A percentile compares a stretch with the other conserved stretches of the same genome.
phyloP scores from a whole-genome alignment of 2,113 vertebrate species.

The Cyprinus carpio region DNA sequence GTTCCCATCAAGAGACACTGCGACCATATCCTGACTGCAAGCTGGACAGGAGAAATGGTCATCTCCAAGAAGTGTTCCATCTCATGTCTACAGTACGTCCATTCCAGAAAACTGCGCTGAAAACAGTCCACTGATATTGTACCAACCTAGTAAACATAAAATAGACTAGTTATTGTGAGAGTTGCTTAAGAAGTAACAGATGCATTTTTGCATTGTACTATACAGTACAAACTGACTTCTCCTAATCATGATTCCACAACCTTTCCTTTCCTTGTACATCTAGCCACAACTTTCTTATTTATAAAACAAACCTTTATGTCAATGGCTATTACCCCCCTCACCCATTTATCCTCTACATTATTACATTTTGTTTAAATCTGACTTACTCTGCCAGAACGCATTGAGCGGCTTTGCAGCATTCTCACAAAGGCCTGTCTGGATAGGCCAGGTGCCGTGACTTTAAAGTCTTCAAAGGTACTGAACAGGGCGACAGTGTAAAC shows the following conservation, averaged over 20 bases:
- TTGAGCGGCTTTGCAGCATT: conserved; percentile 27
- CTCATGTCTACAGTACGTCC: conserved; percentile 29
- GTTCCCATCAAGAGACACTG: conserved; percentile 34
- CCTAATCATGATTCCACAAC: conserved; percentile 18
- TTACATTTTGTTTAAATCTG: conserved; percentile 11
- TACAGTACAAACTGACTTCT: conserved; percentile 16
- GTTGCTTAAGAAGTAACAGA: neutral
- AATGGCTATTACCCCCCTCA: conserved; percentile 7
- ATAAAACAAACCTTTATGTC: conserved; percentile 17
- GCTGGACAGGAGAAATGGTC: conserved; percentile 38
- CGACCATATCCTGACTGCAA: conserved; percentile 27
- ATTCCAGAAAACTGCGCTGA: conserved; percentile 27
- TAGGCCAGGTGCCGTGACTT: conserved; percentile 28
- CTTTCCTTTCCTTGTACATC: conserved; percentile 16
- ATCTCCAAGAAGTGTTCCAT: conserved; percentile 27
- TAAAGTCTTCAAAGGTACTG: conserved; percentile 24
- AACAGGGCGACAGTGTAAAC: conserved; percentile 23
- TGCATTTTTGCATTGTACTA: neutral
- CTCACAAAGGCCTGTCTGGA: conserved; percentile 23
- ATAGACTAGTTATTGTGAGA: conserved; percentile 3
- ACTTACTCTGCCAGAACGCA: conserved; percentile 33
- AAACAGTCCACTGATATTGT: conserved; percentile 24
- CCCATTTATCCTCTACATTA: conserved; percentile 13
- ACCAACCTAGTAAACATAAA: conserved; percentile 24
- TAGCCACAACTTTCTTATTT: conserved; percentile 18